Conservation (phyloP, 2,888 invertebrate species). For the Euzetes globulus region DNA sequence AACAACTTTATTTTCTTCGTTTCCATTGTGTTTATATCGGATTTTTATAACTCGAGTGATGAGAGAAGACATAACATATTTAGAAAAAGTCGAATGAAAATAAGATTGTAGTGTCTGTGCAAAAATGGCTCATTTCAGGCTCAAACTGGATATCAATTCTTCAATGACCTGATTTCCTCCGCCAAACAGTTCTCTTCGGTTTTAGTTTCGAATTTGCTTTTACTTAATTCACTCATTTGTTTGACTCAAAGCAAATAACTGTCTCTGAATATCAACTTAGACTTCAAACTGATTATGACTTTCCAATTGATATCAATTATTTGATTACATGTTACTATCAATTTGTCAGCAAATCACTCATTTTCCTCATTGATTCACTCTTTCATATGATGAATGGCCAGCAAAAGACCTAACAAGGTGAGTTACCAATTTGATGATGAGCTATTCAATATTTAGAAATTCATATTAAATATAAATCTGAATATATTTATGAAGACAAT, state of each 20-base stretch:
- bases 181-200: background rate
- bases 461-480: too few relatives aligned
- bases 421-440: too few relatives aligned
- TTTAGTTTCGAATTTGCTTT: background rate
- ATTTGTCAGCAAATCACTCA: background rate
- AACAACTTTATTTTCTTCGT: slow-evolving; percentile 10
- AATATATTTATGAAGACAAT: too few relatives aligned
- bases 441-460: too few relatives aligned
- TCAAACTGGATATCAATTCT: slow-evolving; percentile 3
- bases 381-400: background rate
- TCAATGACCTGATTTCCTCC: background rate
- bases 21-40: slow-evolving; percentile 11
- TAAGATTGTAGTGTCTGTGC: background rate
- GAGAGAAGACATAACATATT: background rate
- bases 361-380: background rate
- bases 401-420: background rate
- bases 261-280: background rate
- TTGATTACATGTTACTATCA: background rate
- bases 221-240: background rate
- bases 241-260: background rate
- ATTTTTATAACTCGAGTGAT: slow-evolving; percentile 4
- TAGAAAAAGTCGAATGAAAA: background rate
- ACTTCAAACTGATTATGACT: background rate
- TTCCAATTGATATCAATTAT: background rate
- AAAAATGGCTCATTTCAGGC: background rate